Conservation (phyloP, 2,888 invertebrate genomes). For the Perdita meconis region DNA sequence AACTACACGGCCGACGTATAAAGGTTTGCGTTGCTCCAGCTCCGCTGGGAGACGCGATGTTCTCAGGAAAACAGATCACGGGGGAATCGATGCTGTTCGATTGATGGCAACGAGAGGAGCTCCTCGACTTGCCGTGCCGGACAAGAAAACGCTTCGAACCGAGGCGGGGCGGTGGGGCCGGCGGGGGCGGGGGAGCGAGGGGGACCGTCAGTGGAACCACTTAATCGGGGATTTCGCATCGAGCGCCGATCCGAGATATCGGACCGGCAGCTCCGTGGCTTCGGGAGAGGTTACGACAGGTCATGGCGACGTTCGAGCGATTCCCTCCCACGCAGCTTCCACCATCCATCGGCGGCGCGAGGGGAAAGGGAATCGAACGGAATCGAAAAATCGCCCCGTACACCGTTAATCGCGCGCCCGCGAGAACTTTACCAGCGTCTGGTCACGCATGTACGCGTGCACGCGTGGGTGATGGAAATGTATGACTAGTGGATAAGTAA, state of each 20-base stretch:
- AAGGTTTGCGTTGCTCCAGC: slow-evolving; percentile 63
- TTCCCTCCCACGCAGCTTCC: slow-evolving; percentile 72
- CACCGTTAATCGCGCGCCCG: slow-evolving; percentile 69
- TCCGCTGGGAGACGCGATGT: slow-evolving; percentile 63
- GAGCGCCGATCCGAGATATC: slow-evolving; percentile 72
- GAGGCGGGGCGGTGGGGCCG: slow-evolving; percentile 10
- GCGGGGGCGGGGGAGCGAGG: slow-evolving; percentile 24
- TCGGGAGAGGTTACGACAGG: slow-evolving; percentile 71
- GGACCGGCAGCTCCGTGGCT: slow-evolving; percentile 57
- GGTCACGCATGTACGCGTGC: slow-evolving; percentile 65
- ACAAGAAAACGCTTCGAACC: slow-evolving; percentile 37
- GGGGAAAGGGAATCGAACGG: slow-evolving; percentile 47
- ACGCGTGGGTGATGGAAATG: slow-evolving; percentile 64
- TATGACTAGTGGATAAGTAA: slow-evolving; percentile 61
- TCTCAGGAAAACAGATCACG: slow-evolving; percentile 72
- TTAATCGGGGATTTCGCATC: slow-evolving; percentile 74
- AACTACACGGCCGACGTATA: slow-evolving; percentile 68
- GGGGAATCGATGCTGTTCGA: slow-evolving; percentile 65
- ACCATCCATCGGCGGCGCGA: slow-evolving; percentile 11
- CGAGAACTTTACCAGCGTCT: slow-evolving; percentile 50
- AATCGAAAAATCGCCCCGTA: slow-evolving; percentile 64
- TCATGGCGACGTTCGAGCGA: slow-evolving; percentile 73
- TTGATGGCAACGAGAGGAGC: slow-evolving; percentile 52
- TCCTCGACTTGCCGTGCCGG: slow-evolving; percentile 29
- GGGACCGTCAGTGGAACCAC: slow-evolving; percentile 56